Base-by-base conservation (phyloP, 2,113 vertebrate genomes). In the Micronycteris hirsuta region DNA sequence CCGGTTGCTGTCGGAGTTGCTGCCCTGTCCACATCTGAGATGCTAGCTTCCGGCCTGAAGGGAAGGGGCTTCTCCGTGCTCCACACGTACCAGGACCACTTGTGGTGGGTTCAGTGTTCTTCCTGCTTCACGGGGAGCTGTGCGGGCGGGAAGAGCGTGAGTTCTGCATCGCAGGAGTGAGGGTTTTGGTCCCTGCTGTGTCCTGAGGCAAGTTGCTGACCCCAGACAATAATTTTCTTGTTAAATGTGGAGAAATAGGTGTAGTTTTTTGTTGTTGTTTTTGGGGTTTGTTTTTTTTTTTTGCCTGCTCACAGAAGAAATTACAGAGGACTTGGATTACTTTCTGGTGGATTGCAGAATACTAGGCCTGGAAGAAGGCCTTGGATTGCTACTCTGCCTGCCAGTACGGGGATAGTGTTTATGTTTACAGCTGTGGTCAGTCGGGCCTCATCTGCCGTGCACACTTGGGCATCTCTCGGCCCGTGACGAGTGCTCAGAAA, bases 1-100 rank as follows among this genome's bases (percentile, higher is more conserved):
- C 99, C 99, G 0, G 97, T 99, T 89, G 99, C 99, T 7, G 95
- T 99, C 9, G 99, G 99, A 81, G 98, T 99, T n/a, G 99, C 99
- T 58, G 98, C 98, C 17, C 97, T 99, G 98, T 99, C 99, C 86
- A 99, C 98, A 13, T 92, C 97, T 15, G 99, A 99, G 97, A 99
- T 99, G 99, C 95, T 98, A 89, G 98, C 98, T 19, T 97, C 98
- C 68, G 99, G 99, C 10, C 99, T 99, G 99, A 99, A 99, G 78
- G 99, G 99, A 28, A 99, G 98, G 98, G 99, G 99, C 85, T 98
- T 99, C 96, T 98, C 97, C 76, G 97, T 99, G 93, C 97, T 99
- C 73, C 99, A 99, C 86, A 98, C 99, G 0, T 99, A 99, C 97
- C 98, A 98, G 98, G 99, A 99, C 98, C 98, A 98, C 89, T 98